Evolutionary conservation across 2,113 vertebrate genomes (phyloP), one percentile per base, ranked within the genome.

Genomic region (Alligator sinensis): DNA sequence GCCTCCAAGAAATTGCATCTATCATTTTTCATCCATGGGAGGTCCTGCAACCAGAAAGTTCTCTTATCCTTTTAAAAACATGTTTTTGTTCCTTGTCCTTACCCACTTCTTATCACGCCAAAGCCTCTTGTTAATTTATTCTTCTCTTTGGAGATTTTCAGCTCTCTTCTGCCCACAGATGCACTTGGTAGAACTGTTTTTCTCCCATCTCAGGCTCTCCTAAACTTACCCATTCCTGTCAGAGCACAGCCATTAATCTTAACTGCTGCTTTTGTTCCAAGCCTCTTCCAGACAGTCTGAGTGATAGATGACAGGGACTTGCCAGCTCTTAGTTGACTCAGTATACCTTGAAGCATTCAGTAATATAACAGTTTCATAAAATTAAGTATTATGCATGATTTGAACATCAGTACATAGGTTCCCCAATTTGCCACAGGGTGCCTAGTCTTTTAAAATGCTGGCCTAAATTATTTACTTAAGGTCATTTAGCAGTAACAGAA

Each of bases 211-310:
- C 59, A 60, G 47, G 47, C 55, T 8, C 11, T 74, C 22, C 17
- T 80, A 89, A 89, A 2, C 19, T 54, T 9, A 77, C 1, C 2
- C 16, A 38, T 5, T 54, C 84, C 47, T 86, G 18, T 5, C 30
- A 74, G 70, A 88, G 58, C 27, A 22, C 21, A 84, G 18, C 1
- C 60, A 60, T 34, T 87, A 81, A 72, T 5, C 4, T 27, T 1
- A 72, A 8, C n/a, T 77, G 70, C 62, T 83, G 62, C 3, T 84
- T 93, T 84, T 79, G 10, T 87, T 93, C 68, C 55, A 64, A 3
- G 27, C 22, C 75, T 90, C 5, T 92, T 24, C 47, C 27, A 34
- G 87, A 58, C 4, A 77, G 2, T 1, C 0, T 57, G 25, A 84
- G 19, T 55, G 59, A 91, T 90, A 74, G 88, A 68, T 58, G 4